Evolutionary conservation across 2,113 vertebrate genomes (phyloP).

Genomic region (Ammodytes dubius): DNA sequence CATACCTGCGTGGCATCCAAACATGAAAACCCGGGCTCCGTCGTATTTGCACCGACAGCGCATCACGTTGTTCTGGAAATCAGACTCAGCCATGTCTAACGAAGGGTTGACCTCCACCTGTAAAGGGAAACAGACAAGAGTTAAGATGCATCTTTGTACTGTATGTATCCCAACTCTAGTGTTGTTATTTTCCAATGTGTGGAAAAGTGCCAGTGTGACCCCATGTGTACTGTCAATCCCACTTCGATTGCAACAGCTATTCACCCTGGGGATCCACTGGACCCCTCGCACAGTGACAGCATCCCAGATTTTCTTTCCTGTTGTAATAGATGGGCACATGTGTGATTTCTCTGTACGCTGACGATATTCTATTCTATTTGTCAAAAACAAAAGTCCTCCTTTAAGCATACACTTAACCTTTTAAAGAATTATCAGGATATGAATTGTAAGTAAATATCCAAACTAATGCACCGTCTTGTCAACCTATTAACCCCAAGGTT

Average conservation of each 20-base stretch:
- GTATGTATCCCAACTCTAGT: background rate
- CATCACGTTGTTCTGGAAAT: constrained; percentile 97
- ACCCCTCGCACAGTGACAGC: background rate
- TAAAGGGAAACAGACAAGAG: background rate
- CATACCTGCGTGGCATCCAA: constrained; percentile 92
- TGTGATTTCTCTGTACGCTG: background rate
- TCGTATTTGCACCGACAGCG: constrained; percentile 95
- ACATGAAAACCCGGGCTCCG: constrained; percentile 92
- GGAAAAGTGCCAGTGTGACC: background rate
- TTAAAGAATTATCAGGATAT: background rate
- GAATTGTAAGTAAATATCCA: background rate
- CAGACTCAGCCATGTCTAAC: constrained; percentile 94
- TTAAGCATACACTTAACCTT: background rate
- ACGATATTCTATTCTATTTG: background rate
- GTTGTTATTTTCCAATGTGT: background rate
- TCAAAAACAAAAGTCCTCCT: background rate
- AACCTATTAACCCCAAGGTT: background rate
- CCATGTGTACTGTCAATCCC: background rate
- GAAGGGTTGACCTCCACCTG: constrained; percentile 96
- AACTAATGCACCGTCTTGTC: background rate
- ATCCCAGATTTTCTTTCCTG: background rate
- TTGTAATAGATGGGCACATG: background rate
- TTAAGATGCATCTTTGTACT: background rate
- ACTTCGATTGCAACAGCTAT: background rate
- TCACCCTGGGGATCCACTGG: background rate